These are phyloP conservation scores for Myocastor coypus DNA, from an alignment of 2,113 vertebrate species.

Conservation along the genomic window DNA sequence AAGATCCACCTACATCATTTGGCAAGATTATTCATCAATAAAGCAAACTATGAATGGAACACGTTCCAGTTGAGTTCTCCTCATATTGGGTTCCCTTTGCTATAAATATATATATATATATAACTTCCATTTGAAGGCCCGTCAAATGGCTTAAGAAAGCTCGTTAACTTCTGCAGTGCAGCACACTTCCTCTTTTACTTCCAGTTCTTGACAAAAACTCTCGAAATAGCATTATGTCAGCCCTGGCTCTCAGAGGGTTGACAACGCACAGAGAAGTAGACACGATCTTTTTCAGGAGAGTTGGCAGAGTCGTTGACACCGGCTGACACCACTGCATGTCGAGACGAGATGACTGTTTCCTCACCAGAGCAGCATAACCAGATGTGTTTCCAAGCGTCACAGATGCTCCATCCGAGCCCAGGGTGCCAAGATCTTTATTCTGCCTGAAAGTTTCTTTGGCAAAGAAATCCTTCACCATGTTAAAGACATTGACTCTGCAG, in stretches of 20 bases:
- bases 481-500: conserved; percentile 80
- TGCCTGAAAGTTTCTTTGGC: conserved; percentile 79
- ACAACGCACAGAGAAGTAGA: conserved; percentile 75
- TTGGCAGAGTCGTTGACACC: conserved; percentile 79
- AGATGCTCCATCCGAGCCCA: conserved; percentile 75
- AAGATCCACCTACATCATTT: conserved; percentile 26
- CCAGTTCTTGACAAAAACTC: conserved; percentile 71
- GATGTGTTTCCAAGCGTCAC: conserved; percentile 82
- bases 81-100: conserved; percentile 51
- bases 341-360: conserved; percentile 73
- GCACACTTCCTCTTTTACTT: conserved; percentile 57
- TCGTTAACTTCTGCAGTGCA: conserved; percentile 70
- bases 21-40: conserved; percentile 16
- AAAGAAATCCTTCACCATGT: conserved; percentile 76
- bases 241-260: conserved; percentile 78
- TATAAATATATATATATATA: conserved; percentile 1
- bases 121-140: conserved; percentile 60
- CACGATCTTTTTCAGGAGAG: conserved; percentile 70
- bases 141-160: conserved; percentile 63
- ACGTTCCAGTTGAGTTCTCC: conserved; percentile 39
- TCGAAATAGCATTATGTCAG: conserved; percentile 79
- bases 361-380: conserved; percentile 79
- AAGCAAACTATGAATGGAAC: background rate
- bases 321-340: conserved; percentile 79
- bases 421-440: conserved; percentile 79